Evolutionary conservation across 2,888 invertebrate genomes (phyloP).

Genomic region (Lissonota sp.): DNA sequence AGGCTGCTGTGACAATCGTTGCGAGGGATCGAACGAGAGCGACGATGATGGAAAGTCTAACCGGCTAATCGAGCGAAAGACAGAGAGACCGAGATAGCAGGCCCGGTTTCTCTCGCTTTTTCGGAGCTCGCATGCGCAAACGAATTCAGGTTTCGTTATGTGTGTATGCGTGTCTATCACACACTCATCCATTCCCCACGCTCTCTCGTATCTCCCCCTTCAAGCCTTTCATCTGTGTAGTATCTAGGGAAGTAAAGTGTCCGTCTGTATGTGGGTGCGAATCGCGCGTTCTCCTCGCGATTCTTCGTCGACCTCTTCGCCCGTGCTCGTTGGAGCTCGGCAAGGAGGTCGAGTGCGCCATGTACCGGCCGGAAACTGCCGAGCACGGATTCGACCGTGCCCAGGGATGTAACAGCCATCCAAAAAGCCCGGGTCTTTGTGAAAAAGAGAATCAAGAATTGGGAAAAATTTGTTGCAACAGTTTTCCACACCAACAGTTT

Average conservation of each 20-base stretch:
- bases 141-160: not conserved
- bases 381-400: conserved; percentile 65
- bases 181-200: not conserved
- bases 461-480: not conserved
- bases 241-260: not conserved
- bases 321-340: conserved; percentile 51
- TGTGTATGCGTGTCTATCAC: conserved; percentile 8
- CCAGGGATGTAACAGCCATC: conserved; percentile 55
- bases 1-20: conserved; percentile 56
- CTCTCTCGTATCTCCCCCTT: conserved; percentile 4
- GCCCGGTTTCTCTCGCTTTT: conserved; percentile 49
- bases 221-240: conserved; percentile 39
- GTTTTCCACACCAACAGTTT: not conserved
- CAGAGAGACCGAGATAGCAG: conserved; percentile 68
- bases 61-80: conserved; percentile 67
- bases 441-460: not conserved
- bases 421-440: not conserved
- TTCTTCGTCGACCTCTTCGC: conserved; percentile 43
- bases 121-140: conserved; percentile 68
- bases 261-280: conserved; percentile 28
- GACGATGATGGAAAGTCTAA: conserved; percentile 38
- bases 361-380: conserved; percentile 69
- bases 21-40: conserved; percentile 62
- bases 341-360: conserved; percentile 67
- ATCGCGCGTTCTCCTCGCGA: conserved; percentile 53